phyloP scores from a whole-genome alignment of 2,113 vertebrate species.

The Mus musculus region DNA sequence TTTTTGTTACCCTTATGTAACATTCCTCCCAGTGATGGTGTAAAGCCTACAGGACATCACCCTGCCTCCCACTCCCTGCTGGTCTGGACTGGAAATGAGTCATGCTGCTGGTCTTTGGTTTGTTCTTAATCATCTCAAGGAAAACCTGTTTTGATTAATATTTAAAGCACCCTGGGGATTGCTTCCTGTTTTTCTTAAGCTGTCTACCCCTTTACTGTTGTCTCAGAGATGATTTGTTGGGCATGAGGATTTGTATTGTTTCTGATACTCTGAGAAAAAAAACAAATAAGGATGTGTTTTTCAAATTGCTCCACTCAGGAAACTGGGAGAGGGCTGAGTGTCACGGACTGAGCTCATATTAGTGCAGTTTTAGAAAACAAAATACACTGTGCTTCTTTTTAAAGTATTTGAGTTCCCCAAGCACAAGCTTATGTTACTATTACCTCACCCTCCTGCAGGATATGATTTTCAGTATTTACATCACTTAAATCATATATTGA shows the following conservation, averaged over 20 bases:
- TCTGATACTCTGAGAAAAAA: constrained; percentile 67
- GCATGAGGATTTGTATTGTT: constrained; percentile 68
- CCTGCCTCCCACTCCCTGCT: not conserved
- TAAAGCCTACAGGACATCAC: constrained; percentile 55
- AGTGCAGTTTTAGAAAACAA: not conserved
- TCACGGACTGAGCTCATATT: not conserved
- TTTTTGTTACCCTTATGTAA: constrained; percentile 43
- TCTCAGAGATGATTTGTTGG: constrained; percentile 75
- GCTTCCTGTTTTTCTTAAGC: constrained; percentile 71
- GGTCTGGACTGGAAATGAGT: constrained; percentile 67
- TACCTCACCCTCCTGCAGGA: not conserved
- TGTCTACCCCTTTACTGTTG: constrained; percentile 50
- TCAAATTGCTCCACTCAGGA: constrained; percentile 45
- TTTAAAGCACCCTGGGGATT: constrained; percentile 75
- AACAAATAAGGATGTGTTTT: constrained; percentile 63
- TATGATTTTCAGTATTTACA: not conserved
- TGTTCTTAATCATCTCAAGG: constrained; percentile 56
- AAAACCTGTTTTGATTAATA: constrained; percentile 74
- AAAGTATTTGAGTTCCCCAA: constrained; percentile 6
- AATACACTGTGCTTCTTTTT: not conserved
- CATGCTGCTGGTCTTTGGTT: constrained; percentile 69
- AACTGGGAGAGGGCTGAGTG: not conserved
- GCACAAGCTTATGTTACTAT: not conserved
- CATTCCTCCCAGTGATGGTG: constrained; percentile 60
- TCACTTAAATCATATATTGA: not conserved